Evolutionary conservation across 2,797 vertebrate genomes (phyloP), one percentile per base, ranked within the genome.

Genomic region (Pteronotus mesoamericanus): DNA sequence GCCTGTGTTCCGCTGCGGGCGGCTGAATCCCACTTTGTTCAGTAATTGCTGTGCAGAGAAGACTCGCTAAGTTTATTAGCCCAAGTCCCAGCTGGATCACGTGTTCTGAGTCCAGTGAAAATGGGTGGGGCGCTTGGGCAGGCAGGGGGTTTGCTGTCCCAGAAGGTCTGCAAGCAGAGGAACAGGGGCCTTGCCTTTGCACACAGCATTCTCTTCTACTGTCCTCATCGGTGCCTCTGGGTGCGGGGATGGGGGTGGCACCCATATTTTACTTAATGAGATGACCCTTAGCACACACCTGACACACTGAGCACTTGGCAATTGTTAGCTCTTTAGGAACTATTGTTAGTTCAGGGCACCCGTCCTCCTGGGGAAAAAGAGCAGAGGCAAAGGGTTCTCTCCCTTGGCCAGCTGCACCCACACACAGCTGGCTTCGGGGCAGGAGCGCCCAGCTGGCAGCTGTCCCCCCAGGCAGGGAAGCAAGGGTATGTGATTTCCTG

Each of bases 371-470:
- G 9, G 16, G 59, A 68, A 34, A 86, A 57, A 39, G 7, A 86
- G 39, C 37, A 46, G 69, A 88, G 11, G 57, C 21, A 26, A 87
- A 53, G 32, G 6, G 44, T 64, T 71, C 57, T 71, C 87, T 34
- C 78, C 87, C 82, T 85, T 69, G 42, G 5, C 66, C 78, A 61
- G 71, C 26, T 6, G 55, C 64, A 91, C 44, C 74, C 82, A 59
- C 61, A 32, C 7, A 8, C 55, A 64, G 79, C 91, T 59, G 59
- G 92, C 57, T 1, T 2, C 21, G 0, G 44, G 57, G 78, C 85
- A 85, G 69, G 22, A 34, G 26, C 90, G 84, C 53, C 72, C 3
- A 10, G 87, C 89, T 91, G 78, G 83, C 95, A 79, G 91, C 91
- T 44, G 86, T 68, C 75, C 77, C 78, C 46, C 14, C 46, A 93